These are phyloP conservation scores for Tuberolachnus salignus DNA, from an alignment of 2,888 invertebrate species.

Conservation along the genomic window DNA sequence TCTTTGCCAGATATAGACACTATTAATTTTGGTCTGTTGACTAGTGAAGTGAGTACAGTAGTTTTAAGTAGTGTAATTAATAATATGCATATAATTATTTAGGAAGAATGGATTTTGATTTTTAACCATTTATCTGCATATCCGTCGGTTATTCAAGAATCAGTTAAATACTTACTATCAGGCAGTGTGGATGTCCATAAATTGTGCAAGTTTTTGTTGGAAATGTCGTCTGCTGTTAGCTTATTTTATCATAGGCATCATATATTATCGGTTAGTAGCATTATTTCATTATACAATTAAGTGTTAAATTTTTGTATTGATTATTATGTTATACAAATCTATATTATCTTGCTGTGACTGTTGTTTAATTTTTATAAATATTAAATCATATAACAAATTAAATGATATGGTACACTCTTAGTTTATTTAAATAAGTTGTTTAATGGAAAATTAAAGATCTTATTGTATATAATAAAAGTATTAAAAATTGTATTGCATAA, in stretches of 20 bases:
- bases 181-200: slow-evolving; percentile 70
- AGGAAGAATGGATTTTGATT: slow-evolving; percentile 81
- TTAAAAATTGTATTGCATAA: no score
- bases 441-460: no score
- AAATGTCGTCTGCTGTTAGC: slow-evolving; percentile 72
- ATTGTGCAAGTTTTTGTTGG: slow-evolving; percentile 70
- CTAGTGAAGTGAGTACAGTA: slow-evolving; percentile 68
- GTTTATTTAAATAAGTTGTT: no score
- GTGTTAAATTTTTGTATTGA: background rate
- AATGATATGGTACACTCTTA: no score
- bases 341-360: background rate
- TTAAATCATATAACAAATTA: no score
- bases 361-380: no score
- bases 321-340: background rate
- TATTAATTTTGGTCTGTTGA: slow-evolving; percentile 70
- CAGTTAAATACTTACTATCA: slow-evolving; percentile 64
- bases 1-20: slow-evolving; percentile 67
- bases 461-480: no score
- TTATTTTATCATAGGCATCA: slow-evolving; percentile 75
- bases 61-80: background rate
- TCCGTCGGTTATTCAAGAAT: slow-evolving; percentile 68
- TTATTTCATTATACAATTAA: background rate
- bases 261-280: slow-evolving; percentile 71
- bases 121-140: slow-evolving; percentile 73
- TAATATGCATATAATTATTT: slow-evolving; percentile 60